These are phyloP conservation scores for Onthophagus taurus DNA, from an alignment of 1,140 invertebrate species.

Conservation along the genomic window DNA sequence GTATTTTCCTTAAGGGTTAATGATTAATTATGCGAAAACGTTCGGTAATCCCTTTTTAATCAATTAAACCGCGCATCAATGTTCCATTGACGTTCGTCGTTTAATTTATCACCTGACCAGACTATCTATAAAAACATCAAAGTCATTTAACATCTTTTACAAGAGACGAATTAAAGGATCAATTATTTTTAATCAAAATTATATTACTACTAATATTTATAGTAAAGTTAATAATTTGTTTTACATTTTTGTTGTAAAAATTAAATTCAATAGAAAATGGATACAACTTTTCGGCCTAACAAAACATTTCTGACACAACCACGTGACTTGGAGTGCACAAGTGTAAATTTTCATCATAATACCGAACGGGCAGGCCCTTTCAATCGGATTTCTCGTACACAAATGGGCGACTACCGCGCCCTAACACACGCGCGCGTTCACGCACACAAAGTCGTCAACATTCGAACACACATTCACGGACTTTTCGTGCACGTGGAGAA, in stretches of 20 bases:
- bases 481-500: too few relatives aligned
- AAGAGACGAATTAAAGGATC: too few relatives aligned
- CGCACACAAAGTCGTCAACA: background rate
- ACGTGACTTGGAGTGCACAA: constrained; percentile 38
- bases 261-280: constrained; percentile 32
- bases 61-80: constrained; percentile 26
- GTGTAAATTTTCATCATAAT: constrained; percentile 40
- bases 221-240: too few relatives aligned
- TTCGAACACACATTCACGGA: background rate
- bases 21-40: constrained; percentile 33
- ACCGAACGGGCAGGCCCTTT: constrained; percentile 30
- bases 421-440: constrained; percentile 15
- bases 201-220: too few relatives aligned
- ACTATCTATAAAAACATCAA: too few relatives aligned
- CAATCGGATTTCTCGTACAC: constrained; percentile 32
- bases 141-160: too few relatives aligned
- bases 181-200: too few relatives aligned
- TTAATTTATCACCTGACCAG: too few relatives aligned
- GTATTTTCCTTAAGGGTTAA: constrained; percentile 27
- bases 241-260: constrained; percentile 14
- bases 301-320: constrained; percentile 29
- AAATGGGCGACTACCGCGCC: constrained; percentile 34
- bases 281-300: constrained; percentile 31
- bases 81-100: constrained; percentile 18
- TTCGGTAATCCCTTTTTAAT: constrained; percentile 32